Evolutionary conservation across 2,797 vertebrate species (phyloP).

Genomic region (Microcaecilia unicolor): DNA sequence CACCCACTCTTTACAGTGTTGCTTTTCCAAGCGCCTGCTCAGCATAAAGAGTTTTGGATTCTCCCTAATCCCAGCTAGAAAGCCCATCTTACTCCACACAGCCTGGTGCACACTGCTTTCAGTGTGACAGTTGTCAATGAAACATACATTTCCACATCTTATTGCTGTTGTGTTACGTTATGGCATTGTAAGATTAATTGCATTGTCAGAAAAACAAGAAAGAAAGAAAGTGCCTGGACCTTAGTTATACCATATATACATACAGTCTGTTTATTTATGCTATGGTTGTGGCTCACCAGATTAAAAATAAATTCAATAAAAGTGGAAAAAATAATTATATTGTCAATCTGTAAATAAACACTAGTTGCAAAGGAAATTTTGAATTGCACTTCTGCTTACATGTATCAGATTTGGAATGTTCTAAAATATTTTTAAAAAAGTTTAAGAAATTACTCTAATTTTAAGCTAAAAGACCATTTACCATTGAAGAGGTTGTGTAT

Average conservation of each 20-base stretch:
- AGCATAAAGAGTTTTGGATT: no score
- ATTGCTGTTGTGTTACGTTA: constrained; percentile 27
- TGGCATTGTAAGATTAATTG: constrained; percentile 19
- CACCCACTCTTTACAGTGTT: no score
- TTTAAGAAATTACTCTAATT: constrained; percentile 2
- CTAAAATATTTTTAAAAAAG: neutral
- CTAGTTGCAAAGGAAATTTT: no score
- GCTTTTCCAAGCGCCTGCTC: no score
- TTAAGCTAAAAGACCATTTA: constrained; percentile 21
- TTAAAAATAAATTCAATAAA: neutral
- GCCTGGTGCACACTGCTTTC: no score
- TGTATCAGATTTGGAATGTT: constrained; percentile 17
- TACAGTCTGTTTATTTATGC: constrained; percentile 1
- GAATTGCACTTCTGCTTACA: constrained; percentile 16
- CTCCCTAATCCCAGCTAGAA: no score
- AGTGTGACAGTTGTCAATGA: no score
- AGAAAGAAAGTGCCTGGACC: constrained; percentile 17
- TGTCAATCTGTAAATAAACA: no score
- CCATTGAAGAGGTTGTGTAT: no score
- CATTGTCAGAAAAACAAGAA: constrained; percentile 5
- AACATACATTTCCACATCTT: constrained; percentile 25
- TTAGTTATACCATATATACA: constrained; percentile 10
- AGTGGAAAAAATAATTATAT: no score
- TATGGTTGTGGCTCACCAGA: constrained; percentile 14
- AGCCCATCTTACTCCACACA: no score